Evolutionary conservation across 2,797 vertebrate genomes (phyloP), one percentile per base, ranked within the genome.

Genomic region (Cossypha heuglini): DNA sequence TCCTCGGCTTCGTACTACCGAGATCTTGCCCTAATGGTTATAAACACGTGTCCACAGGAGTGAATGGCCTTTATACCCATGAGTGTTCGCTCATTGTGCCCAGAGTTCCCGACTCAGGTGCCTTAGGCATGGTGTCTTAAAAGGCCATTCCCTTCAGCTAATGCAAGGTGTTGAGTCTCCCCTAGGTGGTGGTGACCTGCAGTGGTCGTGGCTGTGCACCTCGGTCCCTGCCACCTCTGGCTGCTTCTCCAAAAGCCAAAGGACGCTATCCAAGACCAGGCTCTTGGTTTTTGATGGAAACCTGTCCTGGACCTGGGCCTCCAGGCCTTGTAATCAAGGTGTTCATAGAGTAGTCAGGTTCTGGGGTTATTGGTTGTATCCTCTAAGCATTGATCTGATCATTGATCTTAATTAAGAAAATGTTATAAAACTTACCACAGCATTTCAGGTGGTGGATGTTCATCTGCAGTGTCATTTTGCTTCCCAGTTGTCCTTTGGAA

Each of bases 81-180:
- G 1, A 6, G 12, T 3, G 5, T 3, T 33, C 2, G 0, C 21
- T 80, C 13, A 1, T 7, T 5, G 22, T 2, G 1, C 24, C 21
- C 35, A 0, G 4, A 40, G 24, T 13, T 42, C 22, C 58, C 5
- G 35, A n/a, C 66, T 16, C 37, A 7, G 45, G 17, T 40, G 28
- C 21, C 17, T 22, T 28, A 1, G 7, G 9, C n/a, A n/a, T 26
- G 31, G 3, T 22, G 28, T 46, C 10, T 28, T 22, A 14, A 24
- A 51, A 72, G 54, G 20, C n/a, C 5, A 0, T 1, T 52, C 4
- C 5, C 11, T 51, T 11, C 35, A 22, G 40, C 9, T 35, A 1
- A 7, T 0, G 1, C 21, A 0, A 5, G 28, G 13, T 42, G 13
- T 38, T 6, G 24, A 31, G 46, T 2, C 16, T 17, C 15, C n/a